Evolutionary conservation across 2,113 vertebrate species (phyloP), one percentile per base, ranked within the genome.

Genomic region (Scomber japonicus): DNA sequence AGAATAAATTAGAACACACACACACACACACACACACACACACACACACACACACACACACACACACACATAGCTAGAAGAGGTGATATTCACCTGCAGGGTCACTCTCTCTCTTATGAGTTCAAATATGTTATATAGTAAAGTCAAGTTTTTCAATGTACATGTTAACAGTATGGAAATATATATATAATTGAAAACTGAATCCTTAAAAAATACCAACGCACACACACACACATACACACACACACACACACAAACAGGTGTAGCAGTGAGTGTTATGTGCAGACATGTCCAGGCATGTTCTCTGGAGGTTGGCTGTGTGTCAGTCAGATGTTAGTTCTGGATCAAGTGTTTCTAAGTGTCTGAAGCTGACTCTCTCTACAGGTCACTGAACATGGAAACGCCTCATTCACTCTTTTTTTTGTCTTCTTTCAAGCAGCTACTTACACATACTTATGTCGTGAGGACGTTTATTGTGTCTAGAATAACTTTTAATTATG

Each of bases 271-370:
- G 46, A 8, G 17, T n/a, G 53, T n/a, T 10, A 9, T 31, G 19
- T 45, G n/a, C n/a, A 15, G 49, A 88, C 84, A 67, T 89, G 88
- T 27, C 69, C 64, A 13, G 82, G 13, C 88, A 49, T 81, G 86
- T 82, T 24, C 63, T 14, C 63, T 14, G 3, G 12, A 48, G 19
- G 51, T 5, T 45, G 27, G 45, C 15, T 5, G 50, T 8, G 59
- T 71, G 21, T 70, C 65, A 24, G 1, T 12, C 19, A 60, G 40
- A 50, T 70, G 64, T 74, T 75, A 64, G 69, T 72, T 75, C 54
- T 61, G 82, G 80, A 49, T 78, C 80, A 50, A 14, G 83, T 69
- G 73, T 74, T 83, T 78, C 55, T 21, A 75, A 75, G 81, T 50
- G 75, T 56, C 71, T 73, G 62, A 19, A 67, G 63, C 46, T 4